Evolutionary conservation across 2,113 vertebrate genomes (phyloP), one percentile per base, ranked within the genome.

Genomic region (Boleophthalmus pectinirostris): DNA sequence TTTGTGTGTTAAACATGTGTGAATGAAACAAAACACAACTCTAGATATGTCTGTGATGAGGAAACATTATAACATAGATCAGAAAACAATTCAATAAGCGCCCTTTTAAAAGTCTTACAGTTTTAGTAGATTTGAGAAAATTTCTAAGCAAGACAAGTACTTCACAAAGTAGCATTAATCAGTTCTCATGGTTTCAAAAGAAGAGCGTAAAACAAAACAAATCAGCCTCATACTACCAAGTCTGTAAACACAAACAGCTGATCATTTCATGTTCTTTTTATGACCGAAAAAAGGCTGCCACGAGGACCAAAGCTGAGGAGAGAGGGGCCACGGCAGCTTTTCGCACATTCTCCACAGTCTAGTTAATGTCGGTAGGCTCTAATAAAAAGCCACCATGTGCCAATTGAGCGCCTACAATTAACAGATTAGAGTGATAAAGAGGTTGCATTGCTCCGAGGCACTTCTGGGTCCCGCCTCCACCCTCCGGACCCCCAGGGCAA

Each of bases 381-480:
- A 94, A 94, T 94, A 94, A 94, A 93, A 95, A 96, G 92, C 91
- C 67, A 92, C 92, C 94, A 93, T 96, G 93, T 95, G 95, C 94
- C 95, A 95, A 92, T 88, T 91, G 88, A 94, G 93, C 91, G 85
- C 82, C 90, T 94, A 93, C 94, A 96, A 96, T 96, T 96, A 96
- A 93, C 94, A 95, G 96, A 95, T 96, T 96, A 96, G 93, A 91
- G 92, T 93, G 94, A 95, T 95, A 94, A 95, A 94, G 92, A 94
- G 94, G 93, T 91, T 94, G 91, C 92, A 88, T 92, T 87, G 89
- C 92, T 93, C 90, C 82, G 8, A 93, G 93, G 93, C 92, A 94
- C 66, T n/a, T n/a, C 61, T 70, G 81, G 92, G 88, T 61, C 58
- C 91, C 89, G 79, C 87, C 88, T 87, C 91, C 81, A 79, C 88